Percentiles rank a stretch among this genome's conserved stretches.
phyloP scores from a whole-genome alignment of 2,888 invertebrate species.

The Tridacna gigas region DNA sequence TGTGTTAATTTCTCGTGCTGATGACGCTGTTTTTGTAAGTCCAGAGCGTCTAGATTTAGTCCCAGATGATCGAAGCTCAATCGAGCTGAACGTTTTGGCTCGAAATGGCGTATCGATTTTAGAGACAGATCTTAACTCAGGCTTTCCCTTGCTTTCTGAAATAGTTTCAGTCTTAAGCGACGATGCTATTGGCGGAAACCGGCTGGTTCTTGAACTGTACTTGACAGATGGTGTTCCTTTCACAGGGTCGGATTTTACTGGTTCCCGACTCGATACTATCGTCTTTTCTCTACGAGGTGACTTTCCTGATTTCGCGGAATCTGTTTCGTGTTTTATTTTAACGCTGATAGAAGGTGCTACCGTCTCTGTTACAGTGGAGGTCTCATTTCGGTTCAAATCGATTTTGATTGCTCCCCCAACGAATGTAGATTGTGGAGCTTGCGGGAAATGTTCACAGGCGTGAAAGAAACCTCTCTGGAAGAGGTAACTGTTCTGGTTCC shows the following conservation, averaged over 20 bases:
- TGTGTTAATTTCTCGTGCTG: not conserved
- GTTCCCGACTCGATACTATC: constrained; percentile 31
- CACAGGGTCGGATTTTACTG: not conserved
- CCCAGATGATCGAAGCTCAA: not conserved
- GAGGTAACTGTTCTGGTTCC: constrained; percentile 68
- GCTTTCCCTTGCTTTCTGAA: not conserved
- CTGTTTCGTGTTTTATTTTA: constrained; percentile 44
- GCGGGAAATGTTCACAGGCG: constrained; percentile 67
- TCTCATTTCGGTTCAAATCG: constrained; percentile 21
- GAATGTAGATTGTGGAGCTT: constrained; percentile 70
- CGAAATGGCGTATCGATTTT: constrained; percentile 6
- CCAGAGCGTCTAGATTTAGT: not conserved
- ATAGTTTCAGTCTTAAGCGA: not conserved
- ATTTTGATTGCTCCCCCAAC: constrained; percentile 49
- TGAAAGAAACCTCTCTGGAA: constrained; percentile 67
- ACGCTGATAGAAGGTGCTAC: constrained; percentile 51
- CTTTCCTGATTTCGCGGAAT: constrained; percentile 26
- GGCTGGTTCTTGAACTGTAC: not conserved
- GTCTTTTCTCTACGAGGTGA: constrained; percentile 31
- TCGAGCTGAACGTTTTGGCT: constrained; percentile 2
- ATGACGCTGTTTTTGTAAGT: not conserved
- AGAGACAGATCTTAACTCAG: not conserved
- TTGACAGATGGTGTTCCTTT: not conserved
- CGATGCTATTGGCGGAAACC: not conserved
- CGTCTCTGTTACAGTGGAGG: constrained; percentile 17